Percentiles rank a stretch among this genome's conserved stretches.
phyloP scores from a whole-genome alignment of 2,888 invertebrate species.

The Diplolepis rosae region DNA sequence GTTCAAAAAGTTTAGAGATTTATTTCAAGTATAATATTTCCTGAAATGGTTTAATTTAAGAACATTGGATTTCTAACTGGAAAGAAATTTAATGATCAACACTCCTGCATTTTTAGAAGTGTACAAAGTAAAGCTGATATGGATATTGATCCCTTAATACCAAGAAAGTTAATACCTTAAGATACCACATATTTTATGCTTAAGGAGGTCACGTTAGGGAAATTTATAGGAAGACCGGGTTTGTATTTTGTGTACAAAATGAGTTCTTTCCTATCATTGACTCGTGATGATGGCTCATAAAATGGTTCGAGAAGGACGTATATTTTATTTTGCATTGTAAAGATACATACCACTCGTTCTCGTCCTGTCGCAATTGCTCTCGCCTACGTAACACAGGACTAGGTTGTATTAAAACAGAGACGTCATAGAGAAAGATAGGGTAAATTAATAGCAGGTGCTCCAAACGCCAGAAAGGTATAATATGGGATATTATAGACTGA shows the following conservation, averaged over 20 bases:
- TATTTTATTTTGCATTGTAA: conserved; percentile 12
- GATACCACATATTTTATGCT: background rate
- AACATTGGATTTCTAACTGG: no score
- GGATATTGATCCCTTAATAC: background rate
- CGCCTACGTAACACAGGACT: conserved; percentile 22
- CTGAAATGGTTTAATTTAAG: no score
- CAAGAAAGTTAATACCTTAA: background rate
- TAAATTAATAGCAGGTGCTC: conserved; percentile 26
- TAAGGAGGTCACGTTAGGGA: conserved; percentile 5
- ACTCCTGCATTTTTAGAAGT: background rate
- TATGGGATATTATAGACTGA: background rate
- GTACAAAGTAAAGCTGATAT: background rate
- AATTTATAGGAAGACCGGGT: background rate
- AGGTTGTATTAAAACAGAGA: conserved; percentile 1
- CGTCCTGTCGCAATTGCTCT: conserved; percentile 23
- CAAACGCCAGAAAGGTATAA: background rate
- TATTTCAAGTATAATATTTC: no score
- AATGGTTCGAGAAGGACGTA: background rate
- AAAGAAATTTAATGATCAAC: no score
- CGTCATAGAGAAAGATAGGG: conserved; percentile 19
- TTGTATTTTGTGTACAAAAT: background rate
- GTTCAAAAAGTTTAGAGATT: no score
- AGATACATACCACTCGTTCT: background rate
- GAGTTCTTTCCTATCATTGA: background rate
- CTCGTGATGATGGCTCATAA: conserved; percentile 1